A percentile compares a stretch with the other conserved stretches of the same genome.
Evolutionary conservation across 2,888 invertebrate species (phyloP).

Genomic region (Pandemis cinnamomeana): DNA sequence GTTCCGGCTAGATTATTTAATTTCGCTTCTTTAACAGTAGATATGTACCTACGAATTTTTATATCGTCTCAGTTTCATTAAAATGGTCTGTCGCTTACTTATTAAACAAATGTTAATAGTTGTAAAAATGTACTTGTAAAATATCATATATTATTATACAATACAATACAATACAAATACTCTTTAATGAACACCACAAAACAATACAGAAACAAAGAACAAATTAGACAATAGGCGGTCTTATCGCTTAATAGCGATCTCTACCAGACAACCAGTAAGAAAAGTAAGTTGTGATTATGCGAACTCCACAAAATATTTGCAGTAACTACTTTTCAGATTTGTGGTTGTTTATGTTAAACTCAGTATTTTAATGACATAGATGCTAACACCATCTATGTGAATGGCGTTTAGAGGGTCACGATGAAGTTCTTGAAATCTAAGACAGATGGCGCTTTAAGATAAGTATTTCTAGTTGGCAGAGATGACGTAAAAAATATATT

Average conservation of each 20-base stretch:
- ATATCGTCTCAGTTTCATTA: not conserved
- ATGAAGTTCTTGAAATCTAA: not conserved
- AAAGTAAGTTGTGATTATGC: too few species aligned
- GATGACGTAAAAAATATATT: constrained; percentile 6
- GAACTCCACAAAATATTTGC: not conserved
- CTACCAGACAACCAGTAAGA: too few species aligned
- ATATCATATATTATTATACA: too few species aligned
- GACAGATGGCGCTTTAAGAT: constrained; percentile 6
- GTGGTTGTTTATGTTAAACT: too few species aligned
- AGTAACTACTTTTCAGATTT: too few species aligned
- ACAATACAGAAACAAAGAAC: too few species aligned
- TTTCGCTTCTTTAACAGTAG: not conserved
- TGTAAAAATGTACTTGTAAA: too few species aligned
- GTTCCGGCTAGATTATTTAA: not conserved
- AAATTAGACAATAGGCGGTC: too few species aligned
- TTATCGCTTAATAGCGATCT: too few species aligned
- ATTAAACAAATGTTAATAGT: too few species aligned
- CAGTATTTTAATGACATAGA: not conserved
- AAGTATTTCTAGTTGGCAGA: not conserved
- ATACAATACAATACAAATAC: too few species aligned
- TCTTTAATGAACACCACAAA: too few species aligned
- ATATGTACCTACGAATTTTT: not conserved
- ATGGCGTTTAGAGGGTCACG: not conserved
- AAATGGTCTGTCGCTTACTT: not conserved
- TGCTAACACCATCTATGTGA: not conserved